Conservation (phyloP, 2,113 vertebrate species). For the Urocitellus parryii region DNA sequence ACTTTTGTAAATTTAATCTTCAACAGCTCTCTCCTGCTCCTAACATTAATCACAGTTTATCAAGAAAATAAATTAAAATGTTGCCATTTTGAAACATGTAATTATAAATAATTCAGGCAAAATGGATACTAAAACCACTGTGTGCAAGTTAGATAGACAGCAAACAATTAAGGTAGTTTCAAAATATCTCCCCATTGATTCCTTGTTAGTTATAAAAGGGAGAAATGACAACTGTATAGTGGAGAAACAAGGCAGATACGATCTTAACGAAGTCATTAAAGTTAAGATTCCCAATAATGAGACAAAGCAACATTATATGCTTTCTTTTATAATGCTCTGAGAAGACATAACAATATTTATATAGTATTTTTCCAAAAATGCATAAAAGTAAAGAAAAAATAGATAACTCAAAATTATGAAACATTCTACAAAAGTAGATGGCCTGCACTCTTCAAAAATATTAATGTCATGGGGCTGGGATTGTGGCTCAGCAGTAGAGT, state of each 20-base stretch:
- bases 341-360: too few relatives aligned
- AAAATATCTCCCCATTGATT: not conserved
- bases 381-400: too few relatives aligned
- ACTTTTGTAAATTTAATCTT: conserved; percentile 57
- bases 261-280: not conserved
- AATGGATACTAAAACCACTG: not conserved
- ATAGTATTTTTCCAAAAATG: too few relatives aligned
- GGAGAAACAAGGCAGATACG: not conserved
- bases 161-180: not conserved
- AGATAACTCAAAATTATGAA: too few relatives aligned
- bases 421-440: too few relatives aligned
- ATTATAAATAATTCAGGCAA: not conserved
- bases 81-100: not conserved
- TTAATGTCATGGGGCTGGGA: too few relatives aligned
- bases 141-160: not conserved
- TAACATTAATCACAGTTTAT: not conserved
- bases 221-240: not conserved
- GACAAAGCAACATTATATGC: not conserved
- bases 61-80: conserved; percentile 9
- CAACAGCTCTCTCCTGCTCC: not conserved
- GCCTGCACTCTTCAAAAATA: too few relatives aligned
- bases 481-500: too few relatives aligned
- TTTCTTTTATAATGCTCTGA: too few relatives aligned
- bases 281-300: not conserved
- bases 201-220: not conserved